phyloP scores from a whole-genome alignment of 2,888 invertebrate genomes.

The Lithophane semibrunnea region DNA sequence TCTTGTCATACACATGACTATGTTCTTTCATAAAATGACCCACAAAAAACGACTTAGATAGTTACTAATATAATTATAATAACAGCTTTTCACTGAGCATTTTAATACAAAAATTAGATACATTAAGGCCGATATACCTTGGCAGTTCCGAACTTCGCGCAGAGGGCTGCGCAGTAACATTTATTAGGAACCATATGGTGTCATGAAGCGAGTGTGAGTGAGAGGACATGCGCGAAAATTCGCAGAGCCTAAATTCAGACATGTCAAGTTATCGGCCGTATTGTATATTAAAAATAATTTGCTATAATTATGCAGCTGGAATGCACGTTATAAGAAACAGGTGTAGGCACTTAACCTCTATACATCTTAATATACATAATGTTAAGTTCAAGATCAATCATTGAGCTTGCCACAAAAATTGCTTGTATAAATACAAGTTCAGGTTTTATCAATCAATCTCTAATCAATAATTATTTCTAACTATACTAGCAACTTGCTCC shows the following conservation, averaged over 20 bases:
- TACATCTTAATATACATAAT: background rate
- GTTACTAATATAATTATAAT: background rate
- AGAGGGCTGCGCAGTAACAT: no score
- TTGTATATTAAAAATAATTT: conserved; percentile 31
- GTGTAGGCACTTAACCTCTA: conserved; percentile 11
- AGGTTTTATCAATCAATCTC: background rate
- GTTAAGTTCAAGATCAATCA: conserved; percentile 11
- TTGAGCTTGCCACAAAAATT: conserved; percentile 1
- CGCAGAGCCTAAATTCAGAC: no score
- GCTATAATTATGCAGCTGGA: conserved; percentile 25
- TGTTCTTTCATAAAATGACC: background rate
- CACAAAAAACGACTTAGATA: conserved; percentile 2
- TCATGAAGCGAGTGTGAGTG: no score
- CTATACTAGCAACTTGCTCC: no score
- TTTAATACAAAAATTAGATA: conserved; percentile 12
- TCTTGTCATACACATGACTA: conserved; percentile 12
- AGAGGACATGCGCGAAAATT: no score
- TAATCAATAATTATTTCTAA: background rate
- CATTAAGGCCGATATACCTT: no score
- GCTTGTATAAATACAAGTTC: no score
- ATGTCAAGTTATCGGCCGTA: no score
- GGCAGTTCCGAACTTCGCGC: no score
- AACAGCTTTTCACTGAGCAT: conserved; percentile 26
- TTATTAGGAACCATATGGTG: no score
- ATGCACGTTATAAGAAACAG: conserved; percentile 23